A percentile compares a stretch with the other conserved stretches of the same genome.
phyloP scores from a whole-genome alignment of 1,140 invertebrate genomes.

The Trissolcus basalis region DNA sequence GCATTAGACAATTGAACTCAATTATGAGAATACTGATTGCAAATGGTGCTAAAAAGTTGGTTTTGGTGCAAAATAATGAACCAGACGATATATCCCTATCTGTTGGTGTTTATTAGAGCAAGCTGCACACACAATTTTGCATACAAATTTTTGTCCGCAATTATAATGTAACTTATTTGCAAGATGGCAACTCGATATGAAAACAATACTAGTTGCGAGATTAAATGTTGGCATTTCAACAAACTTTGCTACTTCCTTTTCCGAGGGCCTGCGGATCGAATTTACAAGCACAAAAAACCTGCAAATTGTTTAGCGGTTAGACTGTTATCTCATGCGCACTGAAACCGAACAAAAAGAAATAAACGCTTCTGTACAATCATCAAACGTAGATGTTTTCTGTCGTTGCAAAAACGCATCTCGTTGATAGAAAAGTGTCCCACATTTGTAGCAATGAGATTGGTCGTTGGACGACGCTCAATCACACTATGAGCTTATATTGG shows the following conservation, averaged over 20 bases:
- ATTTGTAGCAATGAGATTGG: constrained; percentile 45
- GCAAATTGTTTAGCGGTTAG: too few relatives aligned
- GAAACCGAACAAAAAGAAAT: constrained; percentile 14
- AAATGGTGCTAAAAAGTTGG: constrained; percentile 28
- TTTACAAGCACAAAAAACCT: too few relatives aligned
- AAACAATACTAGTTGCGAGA: too few relatives aligned
- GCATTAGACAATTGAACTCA: not conserved
- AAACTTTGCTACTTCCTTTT: too few relatives aligned
- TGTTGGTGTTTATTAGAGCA: not conserved
- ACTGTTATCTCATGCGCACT: not conserved
- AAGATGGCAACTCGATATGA: too few relatives aligned
- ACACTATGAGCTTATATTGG: constrained; percentile 31
- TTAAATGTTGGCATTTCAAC: too few relatives aligned
- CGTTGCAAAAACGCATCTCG: constrained; percentile 39
- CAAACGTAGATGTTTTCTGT: constrained; percentile 44
- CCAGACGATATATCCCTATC: too few relatives aligned
- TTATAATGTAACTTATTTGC: too few relatives aligned
- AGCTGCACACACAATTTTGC: too few relatives aligned
- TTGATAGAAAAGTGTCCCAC: constrained; percentile 35
- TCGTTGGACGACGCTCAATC: constrained; percentile 33
- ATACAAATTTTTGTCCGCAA: not conserved
- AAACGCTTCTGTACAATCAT: constrained; percentile 49
- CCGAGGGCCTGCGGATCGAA: too few relatives aligned
- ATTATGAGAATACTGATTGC: constrained; percentile 29
- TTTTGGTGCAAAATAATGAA: not conserved